Conservation (phyloP, 2,113 vertebrate species). For the Condylura cristata region DNA sequence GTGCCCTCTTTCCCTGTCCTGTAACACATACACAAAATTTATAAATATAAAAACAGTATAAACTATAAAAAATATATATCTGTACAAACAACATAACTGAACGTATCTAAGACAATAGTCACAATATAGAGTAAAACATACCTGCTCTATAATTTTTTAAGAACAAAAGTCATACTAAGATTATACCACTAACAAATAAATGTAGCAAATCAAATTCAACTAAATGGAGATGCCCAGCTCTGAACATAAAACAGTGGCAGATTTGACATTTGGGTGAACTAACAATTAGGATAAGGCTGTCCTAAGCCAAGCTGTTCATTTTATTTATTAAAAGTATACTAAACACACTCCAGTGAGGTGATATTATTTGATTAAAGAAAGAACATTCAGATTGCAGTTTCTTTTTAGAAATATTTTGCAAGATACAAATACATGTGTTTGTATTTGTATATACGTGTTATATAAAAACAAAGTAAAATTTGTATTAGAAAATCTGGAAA, state of each 20-base stretch:
- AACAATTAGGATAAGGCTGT: background rate
- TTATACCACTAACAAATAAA: background rate
- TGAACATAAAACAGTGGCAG: background rate
- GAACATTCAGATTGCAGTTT: background rate
- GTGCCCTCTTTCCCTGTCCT: no score
- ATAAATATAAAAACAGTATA: background rate
- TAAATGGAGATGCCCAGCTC: background rate
- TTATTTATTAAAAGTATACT: background rate
- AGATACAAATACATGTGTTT: background rate
- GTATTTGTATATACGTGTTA: background rate
- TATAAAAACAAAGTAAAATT: background rate
- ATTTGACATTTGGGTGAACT: background rate
- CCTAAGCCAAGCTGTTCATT: background rate
- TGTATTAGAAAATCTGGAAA: background rate
- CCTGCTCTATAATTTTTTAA: background rate
- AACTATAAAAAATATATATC: background rate
- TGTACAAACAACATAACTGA: background rate
- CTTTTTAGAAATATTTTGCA: background rate
- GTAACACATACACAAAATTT: background rate
- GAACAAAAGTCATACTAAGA: background rate
- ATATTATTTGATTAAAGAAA: background rate
- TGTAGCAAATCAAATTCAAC: background rate
- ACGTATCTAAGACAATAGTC: background rate
- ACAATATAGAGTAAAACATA: background rate
- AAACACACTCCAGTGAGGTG: background rate